Percentiles rank a stretch among this genome's conserved stretches.
Evolutionary conservation across 2,888 invertebrate genomes (phyloP).

Genomic region (Trichacis sp.): DNA sequence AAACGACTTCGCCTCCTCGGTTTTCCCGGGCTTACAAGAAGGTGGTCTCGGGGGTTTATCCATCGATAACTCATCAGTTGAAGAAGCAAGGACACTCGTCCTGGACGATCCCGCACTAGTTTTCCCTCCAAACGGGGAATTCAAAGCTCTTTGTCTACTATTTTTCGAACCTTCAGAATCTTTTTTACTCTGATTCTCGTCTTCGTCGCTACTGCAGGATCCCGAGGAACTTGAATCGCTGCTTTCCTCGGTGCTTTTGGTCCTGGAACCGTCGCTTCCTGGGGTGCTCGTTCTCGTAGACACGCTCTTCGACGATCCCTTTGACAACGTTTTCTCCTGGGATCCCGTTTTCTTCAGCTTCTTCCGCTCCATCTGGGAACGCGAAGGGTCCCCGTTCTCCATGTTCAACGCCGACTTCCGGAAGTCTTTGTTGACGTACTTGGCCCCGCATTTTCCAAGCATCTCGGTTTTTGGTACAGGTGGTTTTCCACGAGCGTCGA

Average conservation of each 20-base stretch:
- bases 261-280: background rate
- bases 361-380: constrained; percentile 52
- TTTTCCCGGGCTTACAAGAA: constrained; percentile 68
- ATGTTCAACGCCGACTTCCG: constrained; percentile 81
- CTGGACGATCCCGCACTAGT: constrained; percentile 68
- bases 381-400: constrained; percentile 65
- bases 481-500: constrained; percentile 66
- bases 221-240: constrained; percentile 63
- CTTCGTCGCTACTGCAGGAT: constrained; percentile 64
- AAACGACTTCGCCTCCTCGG: constrained; percentile 79
- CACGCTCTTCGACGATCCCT: constrained; percentile 7
- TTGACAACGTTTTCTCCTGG: background rate
- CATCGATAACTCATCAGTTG: constrained; percentile 73
- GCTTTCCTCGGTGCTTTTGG: constrained; percentile 56
- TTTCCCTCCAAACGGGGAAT: constrained; percentile 50
- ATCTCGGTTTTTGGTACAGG: constrained; percentile 70
- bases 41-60: constrained; percentile 73
- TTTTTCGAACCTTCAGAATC: constrained; percentile 40
- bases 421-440: constrained; percentile 78
- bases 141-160: constrained; percentile 45
- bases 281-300: too few relatives aligned
- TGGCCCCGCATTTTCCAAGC: constrained; percentile 52
- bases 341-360: constrained; percentile 46
- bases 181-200: constrained; percentile 36
- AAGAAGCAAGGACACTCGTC: constrained; percentile 70